Evolutionary conservation across 2,888 invertebrate genomes (phyloP), one percentile per base, ranked within the genome.

Genomic region (Mystacides longicornis): DNA sequence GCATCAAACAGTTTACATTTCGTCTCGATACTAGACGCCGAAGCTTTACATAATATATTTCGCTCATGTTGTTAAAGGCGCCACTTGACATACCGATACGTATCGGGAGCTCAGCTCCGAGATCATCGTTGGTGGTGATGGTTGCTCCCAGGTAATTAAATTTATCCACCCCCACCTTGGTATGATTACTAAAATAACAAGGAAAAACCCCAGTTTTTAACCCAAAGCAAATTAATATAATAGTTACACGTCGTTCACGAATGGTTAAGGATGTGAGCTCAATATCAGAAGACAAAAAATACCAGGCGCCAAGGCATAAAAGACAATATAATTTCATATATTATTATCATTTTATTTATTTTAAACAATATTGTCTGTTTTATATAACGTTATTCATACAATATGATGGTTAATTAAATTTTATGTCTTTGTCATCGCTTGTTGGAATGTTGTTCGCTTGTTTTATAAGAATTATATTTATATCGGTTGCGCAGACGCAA

Each of bases 361-460:
- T 48, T 53, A 37, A 21, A 27, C n/a, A n/a, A 37, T 55, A 45
- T 51, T 27, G 46, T 52, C 56, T 52, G 55, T 56, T 55, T 50
- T 48, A 7, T 37, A 37, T 43, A 43, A 54, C n/a, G n/a, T n/a
- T n/a, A n/a, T n/a, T n/a, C n/a, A n/a, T n/a, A n/a, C n/a, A n/a
- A n/a, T n/a, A n/a, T n/a, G n/a, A n/a, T n/a, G n/a, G n/a, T 60
- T 55, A 60, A 60, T 60, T 60, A 57, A 55, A 53, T 60, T 60
- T 60, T 57, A 60, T 60, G 60, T 57, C 55, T 60, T 57, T 60
- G 60, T 60, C 60, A 60, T 57, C 60, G 60, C 57, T 52, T 54
- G 27, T 23, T 50, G 55, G 59, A 59, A 57, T 59, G 56, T 54
- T 46, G 59, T 56, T 54, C 52, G 37, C 37, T 16, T 37, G 3